phyloP scores from a whole-genome alignment of 2,888 invertebrate species.

The Balanococcus diminutus region DNA sequence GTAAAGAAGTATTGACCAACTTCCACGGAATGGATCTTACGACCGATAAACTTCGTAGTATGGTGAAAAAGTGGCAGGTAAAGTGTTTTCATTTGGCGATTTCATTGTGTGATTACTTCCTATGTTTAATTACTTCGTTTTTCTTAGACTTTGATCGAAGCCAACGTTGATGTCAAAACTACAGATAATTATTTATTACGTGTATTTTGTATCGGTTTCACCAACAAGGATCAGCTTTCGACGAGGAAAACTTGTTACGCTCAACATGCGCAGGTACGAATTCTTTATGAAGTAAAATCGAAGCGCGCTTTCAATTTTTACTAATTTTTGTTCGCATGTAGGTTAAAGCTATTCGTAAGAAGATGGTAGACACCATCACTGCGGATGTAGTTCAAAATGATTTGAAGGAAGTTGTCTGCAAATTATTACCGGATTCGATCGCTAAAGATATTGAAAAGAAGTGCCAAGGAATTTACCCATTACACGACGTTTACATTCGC shows the following conservation, averaged over 20 bases:
- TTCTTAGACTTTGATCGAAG: slow-evolving; percentile 88
- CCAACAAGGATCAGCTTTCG: slow-evolving; percentile 91
- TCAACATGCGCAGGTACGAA: slow-evolving; percentile 89
- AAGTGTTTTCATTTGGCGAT: too few relatives aligned
- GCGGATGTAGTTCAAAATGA: slow-evolving; percentile 89
- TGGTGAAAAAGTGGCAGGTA: slow-evolving; percentile 98
- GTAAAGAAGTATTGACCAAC: slow-evolving; percentile 94
- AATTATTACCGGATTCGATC: slow-evolving; percentile 96
- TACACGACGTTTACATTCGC: slow-evolving; percentile 97
- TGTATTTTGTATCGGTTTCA: slow-evolving; percentile 99
- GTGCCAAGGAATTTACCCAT: slow-evolving; percentile 95
- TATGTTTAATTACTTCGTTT: not conserved
- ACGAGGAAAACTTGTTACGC: slow-evolving; percentile 98
- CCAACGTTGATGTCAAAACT: slow-evolving; percentile 96
- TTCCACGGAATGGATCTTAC: slow-evolving; percentile 99
- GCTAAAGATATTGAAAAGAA: slow-evolving; percentile 99
- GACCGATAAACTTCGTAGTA: slow-evolving; percentile 97
- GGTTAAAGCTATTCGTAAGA: slow-evolving; percentile 90
- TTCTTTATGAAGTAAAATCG: too few relatives aligned
- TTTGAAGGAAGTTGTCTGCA: slow-evolving; percentile 94
- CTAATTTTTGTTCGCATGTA: slow-evolving; percentile 60
- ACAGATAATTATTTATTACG: slow-evolving; percentile 95
- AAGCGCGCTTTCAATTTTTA: not conserved
- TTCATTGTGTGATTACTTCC: not conserved
- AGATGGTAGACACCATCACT: slow-evolving; percentile 97